Evolutionary conservation across 2,888 invertebrate species (phyloP), one percentile per base, ranked within the genome.

Genomic region (Leptura quadrifasciata): DNA sequence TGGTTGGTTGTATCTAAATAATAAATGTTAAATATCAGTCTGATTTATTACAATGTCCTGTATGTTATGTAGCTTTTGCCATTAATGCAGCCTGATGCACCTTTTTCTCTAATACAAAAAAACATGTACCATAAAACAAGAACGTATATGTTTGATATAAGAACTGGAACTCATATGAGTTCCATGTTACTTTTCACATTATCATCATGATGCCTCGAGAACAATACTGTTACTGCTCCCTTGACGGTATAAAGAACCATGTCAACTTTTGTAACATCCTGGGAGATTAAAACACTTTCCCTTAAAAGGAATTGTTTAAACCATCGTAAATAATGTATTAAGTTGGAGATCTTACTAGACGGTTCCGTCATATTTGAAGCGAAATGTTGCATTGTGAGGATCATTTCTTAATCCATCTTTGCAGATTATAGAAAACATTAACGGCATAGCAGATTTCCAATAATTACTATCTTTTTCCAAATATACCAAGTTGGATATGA

Each of bases 271-370:
- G 35, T 10, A 31, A 17, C 31, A 35, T 63, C 15, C 21, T 27
- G 61, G 35, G 35, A 27, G 31, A 15, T 35, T 18, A 31, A 57
- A 63, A 63, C 61, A 63, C 15, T 27, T 24, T 27, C 4, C 18
- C 61, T 21, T 63, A 63, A 63, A 63, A 63, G 61, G n/a, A 63
- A 35, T 35, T 63, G 35, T 35, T 63, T 63, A 35, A 63, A 63
- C 61, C 61, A 31, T 35, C 18, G 61, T 63, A 63, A 63, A 63
- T 35, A 35, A 35, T 8, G 31, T 17, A 31, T 63, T 63, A 63
- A 63, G 61, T 63, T 35, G 31, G 61, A 35, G 35, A 35, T 35
- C 18, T 35, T 31, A 27, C 8, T 18, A 27, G 10, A 17, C 10
- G 4, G 58, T 35, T 4, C 8, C n/a, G 61, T 63, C 35, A 35